A percentile compares a stretch with the other conserved stretches of the same genome.
These are phyloP conservation scores for Pherbina coryleti DNA, from an alignment of 2,888 invertebrate species.

Conservation along the genomic window DNA sequence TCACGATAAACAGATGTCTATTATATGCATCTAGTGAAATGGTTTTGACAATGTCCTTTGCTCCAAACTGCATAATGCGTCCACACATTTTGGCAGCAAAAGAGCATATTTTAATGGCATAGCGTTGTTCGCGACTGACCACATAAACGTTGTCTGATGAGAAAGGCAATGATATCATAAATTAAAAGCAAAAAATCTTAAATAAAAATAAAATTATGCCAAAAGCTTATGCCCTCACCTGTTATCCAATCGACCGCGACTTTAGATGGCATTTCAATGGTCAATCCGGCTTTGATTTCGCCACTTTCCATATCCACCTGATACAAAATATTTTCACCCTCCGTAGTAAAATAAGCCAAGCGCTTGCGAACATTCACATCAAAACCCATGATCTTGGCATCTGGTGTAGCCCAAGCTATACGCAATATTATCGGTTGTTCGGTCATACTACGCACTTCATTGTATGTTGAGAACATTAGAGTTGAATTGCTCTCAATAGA, in stretches of 20 bases:
- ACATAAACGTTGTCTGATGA: constrained; percentile 75
- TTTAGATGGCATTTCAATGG: constrained; percentile 70
- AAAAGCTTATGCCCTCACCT: constrained; percentile 53
- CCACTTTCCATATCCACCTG: constrained; percentile 64
- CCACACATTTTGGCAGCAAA: constrained; percentile 72
- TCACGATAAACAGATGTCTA: constrained; percentile 74
- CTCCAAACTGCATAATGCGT: constrained; percentile 71
- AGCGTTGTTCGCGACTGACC: constrained; percentile 69
- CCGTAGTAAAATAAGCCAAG: constrained; percentile 71
- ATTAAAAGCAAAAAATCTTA: background rate
- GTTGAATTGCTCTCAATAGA: constrained; percentile 73
- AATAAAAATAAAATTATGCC: background rate
- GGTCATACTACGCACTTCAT: constrained; percentile 73
- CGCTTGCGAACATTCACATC: constrained; percentile 71
- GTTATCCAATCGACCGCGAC: constrained; percentile 83
- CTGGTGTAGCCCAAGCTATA: constrained; percentile 69
- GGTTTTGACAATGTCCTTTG: constrained; percentile 72
- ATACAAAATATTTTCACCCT: constrained; percentile 69
- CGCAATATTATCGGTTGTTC: constrained; percentile 61
- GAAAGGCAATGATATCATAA: background rate
- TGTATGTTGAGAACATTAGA: constrained; percentile 72
- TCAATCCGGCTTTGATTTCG: constrained; percentile 60
- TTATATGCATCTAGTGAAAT: constrained; percentile 76
- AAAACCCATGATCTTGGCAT: constrained; percentile 71
- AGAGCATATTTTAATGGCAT: constrained; percentile 73